Conservation (phyloP, 2,888 invertebrate species). For the Drosophila siamana region DNA sequence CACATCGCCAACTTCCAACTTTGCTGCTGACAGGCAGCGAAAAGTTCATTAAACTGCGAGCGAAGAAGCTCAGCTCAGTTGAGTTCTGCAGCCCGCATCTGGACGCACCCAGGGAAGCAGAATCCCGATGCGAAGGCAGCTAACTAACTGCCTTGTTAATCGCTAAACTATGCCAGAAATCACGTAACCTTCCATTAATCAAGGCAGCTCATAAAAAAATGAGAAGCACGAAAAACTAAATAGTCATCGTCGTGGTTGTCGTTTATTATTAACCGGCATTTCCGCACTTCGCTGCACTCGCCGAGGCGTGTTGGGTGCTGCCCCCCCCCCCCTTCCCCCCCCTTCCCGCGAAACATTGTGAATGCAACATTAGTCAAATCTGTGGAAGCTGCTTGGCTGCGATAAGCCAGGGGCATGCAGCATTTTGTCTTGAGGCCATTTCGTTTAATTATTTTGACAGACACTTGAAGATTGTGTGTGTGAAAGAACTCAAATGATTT, state of each 20-base stretch:
- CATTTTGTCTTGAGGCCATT: constrained; percentile 72
- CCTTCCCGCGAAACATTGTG: too few relatives aligned
- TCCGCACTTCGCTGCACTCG: constrained; percentile 61
- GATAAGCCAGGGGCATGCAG: constrained; percentile 60
- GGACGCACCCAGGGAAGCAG: constrained; percentile 31
- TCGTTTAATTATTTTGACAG: constrained; percentile 80
- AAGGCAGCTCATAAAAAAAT: constrained; percentile 62
- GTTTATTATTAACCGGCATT: constrained; percentile 72
- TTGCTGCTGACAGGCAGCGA: constrained; percentile 38
- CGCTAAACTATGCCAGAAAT: constrained; percentile 75
- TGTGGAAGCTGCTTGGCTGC: constrained; percentile 40
- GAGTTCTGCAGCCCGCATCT: constrained; percentile 57
- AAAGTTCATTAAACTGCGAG: constrained; percentile 52
- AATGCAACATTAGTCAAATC: constrained; percentile 79
- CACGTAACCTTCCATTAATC: constrained; percentile 77
- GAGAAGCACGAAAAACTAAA: constrained; percentile 10
- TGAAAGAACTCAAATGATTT: constrained; percentile 57
- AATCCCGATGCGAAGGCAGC: constrained; percentile 31
- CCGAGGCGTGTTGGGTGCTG: constrained; percentile 9
- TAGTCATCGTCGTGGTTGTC: constrained; percentile 45
- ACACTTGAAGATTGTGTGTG: constrained; percentile 61
- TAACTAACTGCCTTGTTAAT: constrained; percentile 56
- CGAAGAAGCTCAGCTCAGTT: constrained; percentile 15
- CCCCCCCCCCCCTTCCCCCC: too few relatives aligned
- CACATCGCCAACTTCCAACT: constrained; percentile 42